Evolutionary conservation across 2,888 invertebrate genomes (phyloP).

Genomic region (Thymelicus lineola): DNA sequence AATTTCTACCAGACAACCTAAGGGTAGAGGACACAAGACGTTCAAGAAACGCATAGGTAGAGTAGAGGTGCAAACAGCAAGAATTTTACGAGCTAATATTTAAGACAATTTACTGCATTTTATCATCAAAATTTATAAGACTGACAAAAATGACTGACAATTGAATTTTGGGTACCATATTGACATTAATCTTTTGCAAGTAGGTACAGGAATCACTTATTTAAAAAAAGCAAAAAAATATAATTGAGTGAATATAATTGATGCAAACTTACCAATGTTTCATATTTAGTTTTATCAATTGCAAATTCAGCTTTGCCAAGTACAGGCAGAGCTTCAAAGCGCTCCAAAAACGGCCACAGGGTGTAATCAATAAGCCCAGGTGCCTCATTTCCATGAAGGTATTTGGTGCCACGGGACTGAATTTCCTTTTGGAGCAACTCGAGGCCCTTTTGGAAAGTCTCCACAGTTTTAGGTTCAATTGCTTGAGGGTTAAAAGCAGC

Average conservation of each 20-base stretch:
- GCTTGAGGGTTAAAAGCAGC: constrained; percentile 73
- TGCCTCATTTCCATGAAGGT: constrained; percentile 86
- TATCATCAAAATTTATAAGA: too few species aligned
- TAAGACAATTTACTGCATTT: too few species aligned
- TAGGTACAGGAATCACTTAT: too few species aligned
- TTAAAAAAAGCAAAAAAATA: background rate
- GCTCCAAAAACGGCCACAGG: constrained; percentile 94
- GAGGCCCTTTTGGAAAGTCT: constrained; percentile 84
- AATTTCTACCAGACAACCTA: too few species aligned
- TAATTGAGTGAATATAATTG: background rate
- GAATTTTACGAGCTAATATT: too few species aligned
- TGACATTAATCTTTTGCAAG: too few species aligned
- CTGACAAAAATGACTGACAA: too few species aligned
- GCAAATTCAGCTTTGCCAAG: constrained; percentile 86
- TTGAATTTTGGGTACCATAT: too few species aligned
- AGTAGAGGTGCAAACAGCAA: too few species aligned
- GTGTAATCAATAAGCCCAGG: constrained; percentile 93
- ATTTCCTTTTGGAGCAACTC: constrained; percentile 88
- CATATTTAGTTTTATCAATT: constrained; percentile 87
- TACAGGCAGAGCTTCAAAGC: constrained; percentile 82
- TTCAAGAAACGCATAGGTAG: too few species aligned
- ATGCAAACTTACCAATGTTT: constrained; percentile 83
- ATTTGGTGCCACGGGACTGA: constrained; percentile 85
- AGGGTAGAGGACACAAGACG: too few species aligned
- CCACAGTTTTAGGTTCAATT: constrained; percentile 69